phyloP scores from a whole-genome alignment of 2,113 vertebrate species.

The Gasterosteus nipponicus region DNA sequence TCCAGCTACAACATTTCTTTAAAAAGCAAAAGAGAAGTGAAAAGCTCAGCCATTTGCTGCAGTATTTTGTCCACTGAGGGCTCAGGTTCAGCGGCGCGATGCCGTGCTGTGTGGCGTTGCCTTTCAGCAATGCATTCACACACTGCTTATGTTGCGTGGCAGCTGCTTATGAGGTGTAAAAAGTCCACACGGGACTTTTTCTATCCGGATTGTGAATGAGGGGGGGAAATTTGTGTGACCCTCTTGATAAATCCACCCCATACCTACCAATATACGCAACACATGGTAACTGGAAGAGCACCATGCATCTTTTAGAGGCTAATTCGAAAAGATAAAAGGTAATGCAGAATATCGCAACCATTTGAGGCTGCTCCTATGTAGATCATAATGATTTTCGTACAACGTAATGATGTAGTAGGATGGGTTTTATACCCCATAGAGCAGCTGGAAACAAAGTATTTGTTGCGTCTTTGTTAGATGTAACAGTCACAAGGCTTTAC shows the following conservation, averaged over 20 bases:
- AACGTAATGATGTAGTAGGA: constrained; percentile 15
- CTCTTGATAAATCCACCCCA: constrained; percentile 31
- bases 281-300: constrained; percentile 23
- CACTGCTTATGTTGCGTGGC: constrained; percentile 46
- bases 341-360: constrained; percentile 28
- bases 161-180: constrained; percentile 82
- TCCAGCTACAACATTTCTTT: constrained; percentile 37
- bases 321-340: constrained; percentile 50
- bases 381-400: neutral
- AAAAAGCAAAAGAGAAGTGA: constrained; percentile 56
- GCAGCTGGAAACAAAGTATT: constrained; percentile 71
- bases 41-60: constrained; percentile 59
- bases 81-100: constrained; percentile 39
- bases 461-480: constrained; percentile 39
- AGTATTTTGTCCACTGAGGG: constrained; percentile 42
- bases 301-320: constrained; percentile 35
- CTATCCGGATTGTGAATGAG: constrained; percentile 44
- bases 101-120: constrained; percentile 53
- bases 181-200: constrained; percentile 38
- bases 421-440: constrained; percentile 77
- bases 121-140: constrained; percentile 58
- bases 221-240: constrained; percentile 44
- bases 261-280: constrained; percentile 18
- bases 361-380: constrained; percentile 32
- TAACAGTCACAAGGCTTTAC: constrained; percentile 35